A percentile compares a stretch with the other conserved stretches of the same genome.
phyloP scores from a whole-genome alignment of 2,888 invertebrate species.

The Ophion obscuratus region DNA sequence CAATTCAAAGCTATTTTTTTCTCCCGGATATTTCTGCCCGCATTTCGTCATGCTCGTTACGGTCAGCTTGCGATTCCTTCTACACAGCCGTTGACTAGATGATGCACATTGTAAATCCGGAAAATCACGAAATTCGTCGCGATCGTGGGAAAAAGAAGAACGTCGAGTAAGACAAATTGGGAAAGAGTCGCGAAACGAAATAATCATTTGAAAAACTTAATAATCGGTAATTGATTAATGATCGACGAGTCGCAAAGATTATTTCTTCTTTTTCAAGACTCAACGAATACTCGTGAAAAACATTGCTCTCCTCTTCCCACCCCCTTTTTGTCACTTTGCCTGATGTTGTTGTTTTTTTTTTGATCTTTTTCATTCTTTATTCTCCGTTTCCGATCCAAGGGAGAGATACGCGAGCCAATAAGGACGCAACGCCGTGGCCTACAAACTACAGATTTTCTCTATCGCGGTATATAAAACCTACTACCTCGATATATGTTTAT shows the following conservation, averaged over 20 bases:
- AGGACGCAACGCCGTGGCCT: conserved; percentile 62
- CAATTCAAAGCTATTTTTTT: no score
- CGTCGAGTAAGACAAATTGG: no score
- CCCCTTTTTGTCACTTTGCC: neutral
- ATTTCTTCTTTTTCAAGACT: conserved; percentile 44
- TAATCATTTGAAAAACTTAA: conserved; percentile 21
- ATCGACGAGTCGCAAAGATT: conserved; percentile 38
- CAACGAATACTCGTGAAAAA: conserved; percentile 56
- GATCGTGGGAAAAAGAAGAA: conserved; percentile 19
- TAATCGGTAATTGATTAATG: conserved; percentile 27
- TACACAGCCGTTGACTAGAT: conserved; percentile 61
- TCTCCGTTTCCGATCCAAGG: conserved; percentile 23
- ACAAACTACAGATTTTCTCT: conserved; percentile 66
- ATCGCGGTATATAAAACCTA: conserved; percentile 76
- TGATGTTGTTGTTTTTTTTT: conserved; percentile 18
- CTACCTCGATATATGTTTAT: conserved; percentile 70
- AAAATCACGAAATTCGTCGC: conserved; percentile 52
- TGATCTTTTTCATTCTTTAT: conserved; percentile 4
- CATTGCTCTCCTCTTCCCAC: conserved; percentile 7
- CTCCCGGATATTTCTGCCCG: no score
- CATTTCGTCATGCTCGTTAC: conserved; percentile 39
- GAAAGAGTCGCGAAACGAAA: neutral
- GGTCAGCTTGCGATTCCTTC: conserved; percentile 51
- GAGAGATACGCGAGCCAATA: conserved; percentile 55
- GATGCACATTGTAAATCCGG: conserved; percentile 30